phyloP scores from a whole-genome alignment of 92 coral and sea anemone genomes.

The Zoanthus gigantus region DNA sequence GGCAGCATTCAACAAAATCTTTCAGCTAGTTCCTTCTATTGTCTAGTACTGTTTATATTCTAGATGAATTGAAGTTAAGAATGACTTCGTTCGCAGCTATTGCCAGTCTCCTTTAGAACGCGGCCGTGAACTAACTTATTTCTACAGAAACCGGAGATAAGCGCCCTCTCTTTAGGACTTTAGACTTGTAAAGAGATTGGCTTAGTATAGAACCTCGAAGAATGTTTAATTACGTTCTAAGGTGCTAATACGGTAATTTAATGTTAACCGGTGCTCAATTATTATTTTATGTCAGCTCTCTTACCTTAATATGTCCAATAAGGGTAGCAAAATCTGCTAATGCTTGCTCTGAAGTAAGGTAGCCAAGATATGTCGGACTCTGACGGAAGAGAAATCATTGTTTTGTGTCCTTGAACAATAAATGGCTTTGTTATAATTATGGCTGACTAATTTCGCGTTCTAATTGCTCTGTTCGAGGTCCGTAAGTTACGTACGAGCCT shows the following conservation, averaged over 20 bases:
- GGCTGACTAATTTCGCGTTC: too few species aligned
- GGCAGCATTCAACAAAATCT: too few species aligned
- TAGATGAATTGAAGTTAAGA: not conserved
- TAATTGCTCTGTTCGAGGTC: too few species aligned
- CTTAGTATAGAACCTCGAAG: not conserved
- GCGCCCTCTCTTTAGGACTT: too few species aligned
- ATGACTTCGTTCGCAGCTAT: too few species aligned
- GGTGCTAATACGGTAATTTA: not conserved
- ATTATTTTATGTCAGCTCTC: not conserved
- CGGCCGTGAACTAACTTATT: too few species aligned
- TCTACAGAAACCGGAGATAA: not conserved
- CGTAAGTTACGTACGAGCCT: too few species aligned
- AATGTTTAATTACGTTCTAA: not conserved
- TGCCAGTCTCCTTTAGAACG: too few species aligned
- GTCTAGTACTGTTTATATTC: too few species aligned
- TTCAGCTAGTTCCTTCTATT: too few species aligned
- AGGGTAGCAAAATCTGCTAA: constrained; percentile 96
- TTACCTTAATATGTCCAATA: constrained; percentile 85
- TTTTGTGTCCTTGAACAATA: too few species aligned
- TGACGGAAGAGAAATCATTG: constrained; percentile 12
- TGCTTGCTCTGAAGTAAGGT: constrained; percentile 95
- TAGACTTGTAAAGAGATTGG: not conserved
- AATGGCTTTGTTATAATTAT: too few species aligned
- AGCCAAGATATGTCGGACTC: constrained; percentile 93
- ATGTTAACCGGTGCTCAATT: not conserved